phyloP scores from a whole-genome alignment of 2,797 vertebrate species.

The Falco novaeseelandiae region DNA sequence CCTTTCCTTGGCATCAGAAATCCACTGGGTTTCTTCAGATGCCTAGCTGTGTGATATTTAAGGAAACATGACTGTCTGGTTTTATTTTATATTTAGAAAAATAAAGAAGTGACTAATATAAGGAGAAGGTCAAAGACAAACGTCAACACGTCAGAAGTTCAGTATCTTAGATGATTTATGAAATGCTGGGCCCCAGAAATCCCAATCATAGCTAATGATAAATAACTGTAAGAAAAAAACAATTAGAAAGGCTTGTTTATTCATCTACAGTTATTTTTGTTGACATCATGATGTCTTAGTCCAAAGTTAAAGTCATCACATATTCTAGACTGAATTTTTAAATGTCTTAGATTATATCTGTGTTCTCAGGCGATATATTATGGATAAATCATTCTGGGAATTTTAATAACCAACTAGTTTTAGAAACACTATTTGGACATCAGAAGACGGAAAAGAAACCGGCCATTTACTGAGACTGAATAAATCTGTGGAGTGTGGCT shows the following conservation, averaged over 20 bases:
- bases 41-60: too few species aligned
- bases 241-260: background rate
- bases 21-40: background rate
- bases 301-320: background rate
- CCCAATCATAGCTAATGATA: background rate
- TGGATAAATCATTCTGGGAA: background rate
- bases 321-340: background rate
- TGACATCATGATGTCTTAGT: background rate
- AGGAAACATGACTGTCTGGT: background rate
- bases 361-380: background rate
- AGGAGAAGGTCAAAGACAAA: background rate
- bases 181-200: background rate
- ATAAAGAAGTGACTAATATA: background rate
- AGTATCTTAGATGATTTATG: background rate
- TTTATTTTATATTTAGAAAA: background rate
- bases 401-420: too few species aligned
- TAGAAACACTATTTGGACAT: background rate
- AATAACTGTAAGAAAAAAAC: background rate
- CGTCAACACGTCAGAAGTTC: background rate
- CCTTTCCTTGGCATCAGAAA: background rate
- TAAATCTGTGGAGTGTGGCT: accelerated
- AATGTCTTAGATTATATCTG: accelerated
- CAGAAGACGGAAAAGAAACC: background rate
- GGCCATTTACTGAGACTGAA: background rate
- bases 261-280: background rate